phyloP scores from a whole-genome alignment of 1,140 invertebrate species.

The Bradynema listronoti region DNA sequence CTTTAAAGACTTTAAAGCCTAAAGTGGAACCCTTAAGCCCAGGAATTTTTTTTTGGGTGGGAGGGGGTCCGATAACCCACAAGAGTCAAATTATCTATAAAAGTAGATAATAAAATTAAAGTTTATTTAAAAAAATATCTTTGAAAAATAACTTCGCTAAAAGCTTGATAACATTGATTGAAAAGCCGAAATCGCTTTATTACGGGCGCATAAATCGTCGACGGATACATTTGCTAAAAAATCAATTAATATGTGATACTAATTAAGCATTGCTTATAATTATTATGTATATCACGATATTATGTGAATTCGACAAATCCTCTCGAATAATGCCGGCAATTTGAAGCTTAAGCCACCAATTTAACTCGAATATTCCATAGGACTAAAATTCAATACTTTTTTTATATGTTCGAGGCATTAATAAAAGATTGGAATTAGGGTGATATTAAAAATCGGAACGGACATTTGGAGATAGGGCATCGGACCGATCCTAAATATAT shows the following conservation, averaged over 20 bases:
- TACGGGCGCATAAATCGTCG: neutral
- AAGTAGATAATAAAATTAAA: too few species aligned
- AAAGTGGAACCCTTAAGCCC: too few species aligned
- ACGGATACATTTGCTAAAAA: neutral
- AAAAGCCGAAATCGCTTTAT: neutral
- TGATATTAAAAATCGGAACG: neutral
- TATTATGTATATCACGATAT: neutral
- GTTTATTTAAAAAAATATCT: too few species aligned
- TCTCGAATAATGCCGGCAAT: constrained; percentile 45
- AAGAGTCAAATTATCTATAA: too few species aligned
- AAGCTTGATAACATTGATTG: constrained; percentile 16
- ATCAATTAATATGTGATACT: neutral
- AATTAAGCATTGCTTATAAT: too few species aligned
- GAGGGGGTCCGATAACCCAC: too few species aligned
- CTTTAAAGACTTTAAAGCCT: too few species aligned
- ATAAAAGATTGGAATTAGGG: constrained; percentile 7
- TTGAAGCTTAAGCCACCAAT: constrained; percentile 40
- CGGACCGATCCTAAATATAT: constrained; percentile 3
- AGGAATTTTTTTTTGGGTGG: too few species aligned
- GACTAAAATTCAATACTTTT: constrained; percentile 24
- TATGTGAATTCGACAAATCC: constrained; percentile 10
- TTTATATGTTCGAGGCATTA: neutral
- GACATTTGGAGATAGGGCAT: too few species aligned
- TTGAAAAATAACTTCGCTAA: too few species aligned
- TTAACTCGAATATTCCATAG: constrained; percentile 37